Evolutionary conservation across 2,797 vertebrate genomes (phyloP).

Genomic region (Tragopan temminckii): DNA sequence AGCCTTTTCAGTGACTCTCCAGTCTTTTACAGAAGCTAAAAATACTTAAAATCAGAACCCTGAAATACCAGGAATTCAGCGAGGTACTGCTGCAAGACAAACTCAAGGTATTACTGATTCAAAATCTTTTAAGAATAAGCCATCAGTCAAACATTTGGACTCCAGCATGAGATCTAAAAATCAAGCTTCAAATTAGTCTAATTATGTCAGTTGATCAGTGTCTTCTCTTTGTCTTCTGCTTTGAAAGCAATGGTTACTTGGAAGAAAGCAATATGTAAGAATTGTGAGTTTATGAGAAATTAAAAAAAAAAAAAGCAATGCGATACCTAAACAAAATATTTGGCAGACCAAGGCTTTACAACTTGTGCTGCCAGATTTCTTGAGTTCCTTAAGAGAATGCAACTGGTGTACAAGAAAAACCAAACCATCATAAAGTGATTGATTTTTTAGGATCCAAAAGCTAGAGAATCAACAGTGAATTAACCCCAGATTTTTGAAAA

Average conservation of each 20-base stretch:
- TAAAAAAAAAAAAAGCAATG: background rate
- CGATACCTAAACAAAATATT: background rate
- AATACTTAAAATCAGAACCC: background rate
- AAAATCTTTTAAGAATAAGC: background rate
- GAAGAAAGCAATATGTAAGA: background rate
- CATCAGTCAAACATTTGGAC: background rate
- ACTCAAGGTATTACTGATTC: background rate
- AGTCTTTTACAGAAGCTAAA: background rate
- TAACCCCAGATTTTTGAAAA: background rate
- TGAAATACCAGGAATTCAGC: background rate
- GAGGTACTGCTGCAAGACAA: background rate
- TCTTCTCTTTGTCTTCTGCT: background rate
- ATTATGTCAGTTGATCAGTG: background rate
- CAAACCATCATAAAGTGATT: accelerated
- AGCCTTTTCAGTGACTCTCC: background rate
- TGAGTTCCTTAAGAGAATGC: background rate
- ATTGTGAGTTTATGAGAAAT: background rate
- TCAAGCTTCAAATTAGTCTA: background rate
- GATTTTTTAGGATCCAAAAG: background rate
- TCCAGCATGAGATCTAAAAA: background rate
- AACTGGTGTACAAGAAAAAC: background rate
- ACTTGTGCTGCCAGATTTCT: background rate
- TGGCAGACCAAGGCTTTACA: background rate
- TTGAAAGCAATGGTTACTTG: background rate
- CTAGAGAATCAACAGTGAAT: background rate